These are phyloP conservation scores for Artemia franciscana DNA, from an alignment of 1,140 invertebrate genomes.

Conservation along the genomic window DNA sequence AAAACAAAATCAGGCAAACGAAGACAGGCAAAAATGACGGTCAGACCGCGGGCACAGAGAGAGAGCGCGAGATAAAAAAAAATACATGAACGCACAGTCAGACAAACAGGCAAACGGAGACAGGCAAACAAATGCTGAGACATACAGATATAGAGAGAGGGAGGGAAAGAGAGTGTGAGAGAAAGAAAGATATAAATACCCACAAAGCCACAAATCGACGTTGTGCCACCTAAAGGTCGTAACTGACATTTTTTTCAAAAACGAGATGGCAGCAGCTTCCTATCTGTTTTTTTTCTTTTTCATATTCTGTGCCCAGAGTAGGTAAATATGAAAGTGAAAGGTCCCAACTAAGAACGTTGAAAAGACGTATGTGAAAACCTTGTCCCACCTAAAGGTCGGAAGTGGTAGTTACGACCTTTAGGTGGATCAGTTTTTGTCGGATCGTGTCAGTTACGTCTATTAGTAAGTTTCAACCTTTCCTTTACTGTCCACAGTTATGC, in stretches of 20 bases:
- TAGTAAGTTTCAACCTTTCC: not conserved
- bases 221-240: not conserved
- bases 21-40: no score
- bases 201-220: not conserved
- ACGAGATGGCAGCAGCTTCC: not conserved
- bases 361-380: not conserved
- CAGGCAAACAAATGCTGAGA: no score
- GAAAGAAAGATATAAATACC: not conserved
- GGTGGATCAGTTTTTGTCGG: not conserved
- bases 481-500: not conserved
- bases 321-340: not conserved
- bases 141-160: not conserved
- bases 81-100: no score
- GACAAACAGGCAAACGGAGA: no score
- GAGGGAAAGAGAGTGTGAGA: not conserved
- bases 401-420: not conserved
- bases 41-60: no score
- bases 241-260: not conserved
- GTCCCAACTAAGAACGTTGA: not conserved
- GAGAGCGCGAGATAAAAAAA: no score
- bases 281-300: not conserved
- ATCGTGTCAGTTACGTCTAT: not conserved
- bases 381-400: not conserved
- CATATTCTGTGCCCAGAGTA: not conserved
- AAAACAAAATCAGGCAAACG: no score